Percentiles rank a stretch among this genome's conserved stretches.
phyloP scores from a whole-genome alignment of 2,888 invertebrate genomes.

The Drosophila vallismaia region DNA sequence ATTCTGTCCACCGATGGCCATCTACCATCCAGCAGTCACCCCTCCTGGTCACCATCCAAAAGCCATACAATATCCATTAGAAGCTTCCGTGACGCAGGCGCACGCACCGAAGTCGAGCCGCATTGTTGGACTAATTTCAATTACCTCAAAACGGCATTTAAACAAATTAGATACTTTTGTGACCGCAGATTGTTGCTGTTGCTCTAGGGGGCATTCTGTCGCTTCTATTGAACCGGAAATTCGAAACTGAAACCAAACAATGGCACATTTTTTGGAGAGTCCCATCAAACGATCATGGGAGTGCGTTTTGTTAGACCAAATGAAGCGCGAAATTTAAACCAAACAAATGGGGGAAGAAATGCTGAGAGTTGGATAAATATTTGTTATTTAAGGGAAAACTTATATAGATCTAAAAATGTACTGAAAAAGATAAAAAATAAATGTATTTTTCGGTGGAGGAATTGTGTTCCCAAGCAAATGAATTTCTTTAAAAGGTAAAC shows the following conservation, averaged over 20 bases:
- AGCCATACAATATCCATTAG: slow-evolving; percentile 1
- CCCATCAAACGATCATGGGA: slow-evolving; percentile 36
- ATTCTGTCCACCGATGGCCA: slow-evolving; percentile 6
- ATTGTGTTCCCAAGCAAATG: slow-evolving; percentile 9
- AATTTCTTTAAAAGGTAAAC: slow-evolving; percentile 26
- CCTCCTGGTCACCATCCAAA: slow-evolving; percentile 9
- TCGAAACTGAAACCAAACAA: slow-evolving; percentile 45
- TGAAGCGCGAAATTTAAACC: slow-evolving; percentile 62
- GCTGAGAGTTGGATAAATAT: slow-evolving; percentile 22
- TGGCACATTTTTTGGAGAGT: not conserved
- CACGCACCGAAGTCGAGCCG: slow-evolving; percentile 49
- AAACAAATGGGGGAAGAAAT: slow-evolving; percentile 32
- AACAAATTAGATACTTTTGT: slow-evolving; percentile 53
- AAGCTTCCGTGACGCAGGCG: slow-evolving; percentile 56
- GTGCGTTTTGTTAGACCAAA: slow-evolving; percentile 49
- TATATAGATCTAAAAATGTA: not conserved
- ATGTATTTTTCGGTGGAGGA: not conserved
- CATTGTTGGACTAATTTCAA: slow-evolving; percentile 61
- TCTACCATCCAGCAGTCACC: not conserved
- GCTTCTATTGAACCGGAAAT: slow-evolving; percentile 70
- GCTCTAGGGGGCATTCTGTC: slow-evolving; percentile 4
- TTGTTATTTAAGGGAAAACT: not conserved
- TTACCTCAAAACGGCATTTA: slow-evolving; percentile 50
- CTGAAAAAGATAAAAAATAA: not conserved
- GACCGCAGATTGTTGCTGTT: slow-evolving; percentile 20